Base-by-base conservation (phyloP, 2,888 invertebrate genomes). In the Amphipoea oculea region DNA sequence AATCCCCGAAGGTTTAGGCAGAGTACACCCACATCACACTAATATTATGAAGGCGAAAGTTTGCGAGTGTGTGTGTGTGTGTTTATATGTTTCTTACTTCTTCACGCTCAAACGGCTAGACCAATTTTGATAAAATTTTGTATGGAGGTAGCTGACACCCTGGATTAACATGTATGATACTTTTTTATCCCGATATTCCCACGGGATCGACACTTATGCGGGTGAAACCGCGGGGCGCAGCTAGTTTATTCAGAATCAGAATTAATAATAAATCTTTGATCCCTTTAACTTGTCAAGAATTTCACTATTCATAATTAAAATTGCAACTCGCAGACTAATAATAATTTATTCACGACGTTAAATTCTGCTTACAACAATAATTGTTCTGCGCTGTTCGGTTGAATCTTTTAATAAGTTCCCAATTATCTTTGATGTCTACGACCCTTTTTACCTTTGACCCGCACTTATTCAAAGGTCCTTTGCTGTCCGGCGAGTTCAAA, bases 371-470 rank as follows among this genome's bases (percentile, higher is more conserved):
- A 80, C 69, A 85, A 77, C 71, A 78, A 79, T 83, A 73, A 81
- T 82, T 86, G 72, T 84, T 81, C 66, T 57, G 63, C 20, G 60
- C 71, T 73, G 81, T 80, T 83, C 78, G 88, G 89, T 87, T 89
- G 89, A 91, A 93, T 92, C 91, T 94, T 94, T 92, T 93, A 94
- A 95, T 94, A 94, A 92, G 91, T 94, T 91, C 89, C 93, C 93
- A 93, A 94, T 95, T 94, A 95, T 94, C 94, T 95, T 95, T 95
- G 95, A 95, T 93, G 92, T 93, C 89, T 92, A 91, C 88, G 94
- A 93, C 94, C 95, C 94, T 94, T 95, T 94, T 93, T 93, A 94
- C 94, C 93, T 95, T 95, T 95, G 95, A 95, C 93, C 94, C 91
- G 85, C 87, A 91, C 90, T 92, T 92, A 90, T 92, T 93, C 92